Base-by-base conservation (phyloP, 35 echinoderm and acorn worm genomes). In the Diadema setosum region DNA sequence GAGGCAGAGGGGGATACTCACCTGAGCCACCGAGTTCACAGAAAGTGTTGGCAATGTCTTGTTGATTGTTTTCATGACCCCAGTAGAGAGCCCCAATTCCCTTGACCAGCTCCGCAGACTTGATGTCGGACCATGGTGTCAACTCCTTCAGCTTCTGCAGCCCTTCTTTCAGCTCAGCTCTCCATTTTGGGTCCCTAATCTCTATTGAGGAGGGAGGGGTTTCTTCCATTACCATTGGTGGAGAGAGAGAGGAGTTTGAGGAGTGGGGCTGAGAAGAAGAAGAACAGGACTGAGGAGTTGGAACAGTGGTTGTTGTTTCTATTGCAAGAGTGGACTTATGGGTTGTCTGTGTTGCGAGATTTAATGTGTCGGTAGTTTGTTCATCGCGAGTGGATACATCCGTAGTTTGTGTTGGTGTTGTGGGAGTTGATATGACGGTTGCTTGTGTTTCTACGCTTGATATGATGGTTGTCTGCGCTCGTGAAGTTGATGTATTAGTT, bases 21-120 rank as follows among this genome's bases (percentile, higher is more conserved):
- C 88, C 88, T 39, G 81, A 39, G 39, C 88, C 88, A 29, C 65
- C 30, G 5, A 83, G 44, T 35, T 83, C 59, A 70, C 80, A 81
- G 56, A 90, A 84, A 27, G 78, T 61, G 43, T 90, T 64, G 25
- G 80, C 88, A 45, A 90, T 40, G 9, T 83, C 33, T 48, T 83
- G 34, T 21, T 58, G 45, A 42, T 90, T 42, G 5, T 83, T 64
- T 12, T 44, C 9, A 17, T 41, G 39, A 9, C 75, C 75, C 88
- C 88, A 90, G 39, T 65, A 90, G 18, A 60, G 74, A 12, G 61
- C 60, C n/a, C 80, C 78, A 17, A 90, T 90, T 0, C 55, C 39
- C 39, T 90, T 84, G 39, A 90, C 81, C 56, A 48, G 21, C 42
- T 45, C 42, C 55, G 61, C 45, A 3, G 88, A 80, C 39, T 73